Conservation (phyloP, 92 coral and sea anemone genomes). For the Epizoanthus rinbou region DNA sequence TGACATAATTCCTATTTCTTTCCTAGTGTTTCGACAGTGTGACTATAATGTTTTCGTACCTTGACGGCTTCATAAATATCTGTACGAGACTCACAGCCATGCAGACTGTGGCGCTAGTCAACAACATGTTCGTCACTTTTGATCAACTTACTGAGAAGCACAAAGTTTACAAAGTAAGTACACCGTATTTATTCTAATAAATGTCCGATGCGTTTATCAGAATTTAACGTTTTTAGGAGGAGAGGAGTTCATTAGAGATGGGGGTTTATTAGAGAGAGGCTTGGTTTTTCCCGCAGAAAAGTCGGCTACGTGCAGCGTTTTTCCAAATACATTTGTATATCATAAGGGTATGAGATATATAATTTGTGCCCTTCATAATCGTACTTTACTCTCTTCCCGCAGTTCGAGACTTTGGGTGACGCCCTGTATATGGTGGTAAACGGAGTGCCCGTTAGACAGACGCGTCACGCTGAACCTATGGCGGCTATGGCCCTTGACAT, state of each 20-base stretch:
- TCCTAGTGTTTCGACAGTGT: constrained; percentile 50
- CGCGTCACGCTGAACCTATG: constrained; percentile 83
- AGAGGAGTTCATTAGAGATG: too few species aligned
- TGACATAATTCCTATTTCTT: neutral
- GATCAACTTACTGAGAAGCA: constrained; percentile 83
- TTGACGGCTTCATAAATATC: constrained; percentile 83
- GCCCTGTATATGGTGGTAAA: constrained; percentile 92
- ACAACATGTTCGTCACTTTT: constrained; percentile 74
- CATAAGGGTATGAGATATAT: too few species aligned
- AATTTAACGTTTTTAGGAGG: too few species aligned
- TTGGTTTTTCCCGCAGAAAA: too few species aligned
- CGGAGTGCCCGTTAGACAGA: constrained; percentile 80
- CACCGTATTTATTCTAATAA: too few species aligned
- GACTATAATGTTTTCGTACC: constrained; percentile 81
- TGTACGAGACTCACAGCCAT: constrained; percentile 78
- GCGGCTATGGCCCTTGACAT: constrained; percentile 91
- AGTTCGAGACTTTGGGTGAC: constrained; percentile 90
- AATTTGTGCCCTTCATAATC: neutral
- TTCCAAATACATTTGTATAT: too few species aligned
- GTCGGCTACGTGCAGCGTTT: too few species aligned
- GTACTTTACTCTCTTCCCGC: neutral
- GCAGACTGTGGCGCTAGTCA: constrained; percentile 79
- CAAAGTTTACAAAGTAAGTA: constrained; percentile 78
- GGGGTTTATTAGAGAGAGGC: too few species aligned
- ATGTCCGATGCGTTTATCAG: too few species aligned